Conservation (phyloP, 2,888 invertebrate genomes). For the Vesta saturnalis region DNA sequence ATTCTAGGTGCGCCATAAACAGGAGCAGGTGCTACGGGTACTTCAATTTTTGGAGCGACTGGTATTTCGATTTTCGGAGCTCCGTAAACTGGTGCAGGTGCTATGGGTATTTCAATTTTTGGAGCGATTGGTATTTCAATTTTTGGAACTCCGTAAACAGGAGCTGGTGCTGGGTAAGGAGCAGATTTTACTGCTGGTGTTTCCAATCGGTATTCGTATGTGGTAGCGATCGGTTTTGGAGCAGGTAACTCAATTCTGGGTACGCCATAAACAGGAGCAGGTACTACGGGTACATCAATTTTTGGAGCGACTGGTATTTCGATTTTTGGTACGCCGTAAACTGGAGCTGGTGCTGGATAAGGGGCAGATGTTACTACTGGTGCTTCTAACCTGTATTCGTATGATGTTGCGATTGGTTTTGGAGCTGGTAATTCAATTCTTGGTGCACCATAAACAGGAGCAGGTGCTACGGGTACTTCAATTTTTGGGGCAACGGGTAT, state of each 20-base stretch:
- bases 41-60: neutral
- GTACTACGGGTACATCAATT: neutral
- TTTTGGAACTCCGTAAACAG: neutral
- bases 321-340: neutral
- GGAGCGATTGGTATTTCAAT: slow-evolving; percentile 10
- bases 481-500: neutral
- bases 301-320: neutral
- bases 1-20: neutral
- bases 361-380: neutral
- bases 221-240: slow-evolving; percentile 6
- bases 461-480: no score
- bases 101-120: slow-evolving; percentile 4
- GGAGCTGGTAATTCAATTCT: neutral
- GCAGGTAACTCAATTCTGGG: slow-evolving; percentile 15
- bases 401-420: slow-evolving; percentile 1
- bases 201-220: slow-evolving; percentile 14
- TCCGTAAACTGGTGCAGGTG: slow-evolving; percentile 14
- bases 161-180: slow-evolving; percentile 6
- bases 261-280: slow-evolving; percentile 14
- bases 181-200: neutral
- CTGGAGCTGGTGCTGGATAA: neutral
- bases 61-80: neutral
- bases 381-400: neutral
- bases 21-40: neutral
- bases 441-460: neutral